A percentile compares a stretch with the other conserved stretches of the same genome.
These are phyloP conservation scores for Cecidostiba fungosa DNA, from an alignment of 2,888 invertebrate genomes.

Conservation along the genomic window DNA sequence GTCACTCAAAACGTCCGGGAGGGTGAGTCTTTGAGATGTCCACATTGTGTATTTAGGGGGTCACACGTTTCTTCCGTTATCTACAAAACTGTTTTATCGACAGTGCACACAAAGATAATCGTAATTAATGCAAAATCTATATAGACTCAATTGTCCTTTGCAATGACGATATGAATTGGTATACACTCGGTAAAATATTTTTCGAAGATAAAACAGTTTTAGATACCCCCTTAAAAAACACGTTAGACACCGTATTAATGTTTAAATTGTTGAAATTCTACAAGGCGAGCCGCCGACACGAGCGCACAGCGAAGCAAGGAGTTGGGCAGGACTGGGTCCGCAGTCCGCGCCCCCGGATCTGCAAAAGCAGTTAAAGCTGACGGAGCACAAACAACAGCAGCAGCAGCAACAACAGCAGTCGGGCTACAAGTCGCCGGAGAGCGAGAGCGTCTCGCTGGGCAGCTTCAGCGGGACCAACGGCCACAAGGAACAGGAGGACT, in stretches of 20 bases:
- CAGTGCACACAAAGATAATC: no score
- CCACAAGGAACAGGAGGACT: constrained; percentile 71
- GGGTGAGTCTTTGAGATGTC: constrained; percentile 80
- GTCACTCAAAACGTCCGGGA: constrained; percentile 95
- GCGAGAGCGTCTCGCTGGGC: constrained; percentile 78
- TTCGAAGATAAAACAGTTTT: no score
- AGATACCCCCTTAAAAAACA: no score
- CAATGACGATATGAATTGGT: no score
- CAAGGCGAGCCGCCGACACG: constrained; percentile 90
- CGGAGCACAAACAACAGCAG: constrained; percentile 73
- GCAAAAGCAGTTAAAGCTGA: constrained; percentile 80
- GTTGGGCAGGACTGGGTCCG: constrained; percentile 85
- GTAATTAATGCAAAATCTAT: no score
- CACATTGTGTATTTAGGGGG: no score
- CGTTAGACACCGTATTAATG: not conserved
- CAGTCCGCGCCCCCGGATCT: constrained; percentile 85
- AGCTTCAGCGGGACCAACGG: constrained; percentile 76
- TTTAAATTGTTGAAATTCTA: constrained; percentile 67
- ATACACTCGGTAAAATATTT: no score
- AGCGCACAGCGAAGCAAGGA: constrained; percentile 94
- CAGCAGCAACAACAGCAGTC: constrained; percentile 72
- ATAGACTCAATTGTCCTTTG: no score
- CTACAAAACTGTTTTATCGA: no score
- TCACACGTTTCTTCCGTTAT: no score
- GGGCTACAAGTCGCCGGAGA: constrained; percentile 79